Evolutionary conservation across 2,888 invertebrate genomes (phyloP), one percentile per base, ranked within the genome.

Genomic region (Tupiocoris notatus): DNA sequence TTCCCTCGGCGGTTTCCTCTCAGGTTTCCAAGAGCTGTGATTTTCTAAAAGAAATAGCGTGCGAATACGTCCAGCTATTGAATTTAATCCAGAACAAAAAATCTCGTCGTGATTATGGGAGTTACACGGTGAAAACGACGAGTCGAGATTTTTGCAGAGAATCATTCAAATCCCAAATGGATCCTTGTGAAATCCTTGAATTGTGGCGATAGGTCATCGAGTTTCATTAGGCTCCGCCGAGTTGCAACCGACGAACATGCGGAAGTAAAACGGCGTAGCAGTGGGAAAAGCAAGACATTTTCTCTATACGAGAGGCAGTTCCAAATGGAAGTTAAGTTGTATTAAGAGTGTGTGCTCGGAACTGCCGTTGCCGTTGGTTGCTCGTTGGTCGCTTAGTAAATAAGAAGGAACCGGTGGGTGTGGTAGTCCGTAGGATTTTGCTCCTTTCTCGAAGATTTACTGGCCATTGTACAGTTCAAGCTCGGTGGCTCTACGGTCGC

Each of bases 311-410:
- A 65, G 23, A 24, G 65, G 65, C 39, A 39, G 25, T 67, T 24
- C 70, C 70, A 70, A 70, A 70, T 70, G 70, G 70, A 70, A 70
- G 70, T 70, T 70, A 70, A 70, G 24, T 70, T 70, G 59, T 70
- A 70, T 70, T 70, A 70, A 70, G 70, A 70, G 70, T 70, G 70
- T 70, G 70, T 70, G 39, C 39, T 39, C 39, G 70, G 59, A 59
- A 59, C 58, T 59, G 58, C 20, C 18, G 59, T 39, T 39, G 39
- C 39, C 12, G 6, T 12, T 3, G 39, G 39, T 39, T 39, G 39
- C 39, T 39, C 39, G 39, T 39, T 39, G 39, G 39, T 39, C 39
- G 39, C 54, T 67, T 67, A 67, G 70, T 70, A 70, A 70, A 70
- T 70, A 70, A 70, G 70, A 59, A 70, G 70, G 39, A 39, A 39